Percentiles rank a stretch among this genome's conserved stretches.
These are phyloP conservation scores for Bombyx huttoni DNA, from an alignment of 2,888 invertebrate species.

Conservation along the genomic window DNA sequence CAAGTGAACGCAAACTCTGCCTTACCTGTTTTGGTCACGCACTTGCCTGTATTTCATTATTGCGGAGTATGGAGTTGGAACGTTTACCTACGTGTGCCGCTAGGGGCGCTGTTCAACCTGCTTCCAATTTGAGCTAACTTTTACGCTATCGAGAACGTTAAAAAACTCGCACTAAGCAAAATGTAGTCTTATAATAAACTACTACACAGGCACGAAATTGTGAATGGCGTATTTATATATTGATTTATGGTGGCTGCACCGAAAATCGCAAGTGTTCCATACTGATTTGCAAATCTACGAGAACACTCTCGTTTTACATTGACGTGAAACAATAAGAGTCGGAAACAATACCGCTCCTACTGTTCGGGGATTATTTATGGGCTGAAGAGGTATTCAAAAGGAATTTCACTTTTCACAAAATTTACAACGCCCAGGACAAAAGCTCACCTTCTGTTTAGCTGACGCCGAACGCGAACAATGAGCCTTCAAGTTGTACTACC, in stretches of 20 bases:
- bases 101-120: no score
- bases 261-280: not conserved
- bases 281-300: constrained; percentile 34
- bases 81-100: no score
- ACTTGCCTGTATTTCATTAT: no score
- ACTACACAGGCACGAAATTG: no score
- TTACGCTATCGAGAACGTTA: no score
- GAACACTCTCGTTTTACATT: constrained; percentile 57
- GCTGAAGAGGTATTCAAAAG: constrained; percentile 63
- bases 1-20: no score
- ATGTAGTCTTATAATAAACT: no score
- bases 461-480: constrained; percentile 64
- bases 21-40: no score
- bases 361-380: constrained; percentile 66
- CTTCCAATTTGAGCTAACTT: no score
- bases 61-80: no score
- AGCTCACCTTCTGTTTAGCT: constrained; percentile 71
- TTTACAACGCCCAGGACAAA: constrained; percentile 67
- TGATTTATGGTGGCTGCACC: not conserved
- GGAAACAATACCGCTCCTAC: constrained; percentile 63
- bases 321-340: constrained; percentile 64
- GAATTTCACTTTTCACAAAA: constrained; percentile 73
- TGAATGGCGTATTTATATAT: not conserved
- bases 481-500: constrained; percentile 62
- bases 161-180: no score